These are phyloP conservation scores for Scomber colias DNA, from an alignment of 2,113 vertebrate species.

Conservation along the genomic window DNA sequence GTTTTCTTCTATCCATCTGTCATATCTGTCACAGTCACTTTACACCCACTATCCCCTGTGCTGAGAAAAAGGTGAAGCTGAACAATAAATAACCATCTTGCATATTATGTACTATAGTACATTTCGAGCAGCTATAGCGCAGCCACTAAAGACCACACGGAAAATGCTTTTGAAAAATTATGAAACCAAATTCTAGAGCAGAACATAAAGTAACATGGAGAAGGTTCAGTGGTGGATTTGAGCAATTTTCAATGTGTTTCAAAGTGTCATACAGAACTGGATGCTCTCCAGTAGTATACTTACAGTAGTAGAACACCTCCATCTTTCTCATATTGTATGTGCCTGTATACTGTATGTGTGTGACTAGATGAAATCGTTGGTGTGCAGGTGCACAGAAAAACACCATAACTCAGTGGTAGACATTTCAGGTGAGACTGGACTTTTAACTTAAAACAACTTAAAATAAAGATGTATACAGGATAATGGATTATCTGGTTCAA, in stretches of 20 bases:
- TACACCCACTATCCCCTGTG: conserved; percentile 44
- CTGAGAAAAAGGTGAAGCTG: conserved; percentile 40
- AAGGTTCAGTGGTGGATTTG: not conserved
- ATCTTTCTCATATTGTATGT: conserved; percentile 5
- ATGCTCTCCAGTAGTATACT: not conserved
- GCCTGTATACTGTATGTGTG: too few relatives aligned
- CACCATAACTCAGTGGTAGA: not conserved
- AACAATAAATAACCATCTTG: conserved; percentile 27
- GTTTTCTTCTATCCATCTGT: conserved; percentile 68
- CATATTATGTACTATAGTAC: not conserved
- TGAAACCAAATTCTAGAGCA: not conserved
- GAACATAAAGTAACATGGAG: too few relatives aligned
- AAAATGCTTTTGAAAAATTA: too few relatives aligned
- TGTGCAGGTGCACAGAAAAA: conserved; percentile 10
- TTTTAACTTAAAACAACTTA: not conserved
- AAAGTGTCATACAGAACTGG: not conserved
- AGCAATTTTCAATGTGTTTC: not conserved
- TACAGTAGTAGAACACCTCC: not conserved
- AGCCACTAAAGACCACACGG: not conserved
- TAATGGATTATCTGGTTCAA: not conserved
- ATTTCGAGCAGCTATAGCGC: conserved; percentile 15
- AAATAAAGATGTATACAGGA: not conserved
- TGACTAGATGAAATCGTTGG: not conserved
- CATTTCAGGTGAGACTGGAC: not conserved
- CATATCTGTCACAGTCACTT: conserved; percentile 67